phyloP scores from a whole-genome alignment of 2,797 vertebrate genomes.

The Argya squamiceps region DNA sequence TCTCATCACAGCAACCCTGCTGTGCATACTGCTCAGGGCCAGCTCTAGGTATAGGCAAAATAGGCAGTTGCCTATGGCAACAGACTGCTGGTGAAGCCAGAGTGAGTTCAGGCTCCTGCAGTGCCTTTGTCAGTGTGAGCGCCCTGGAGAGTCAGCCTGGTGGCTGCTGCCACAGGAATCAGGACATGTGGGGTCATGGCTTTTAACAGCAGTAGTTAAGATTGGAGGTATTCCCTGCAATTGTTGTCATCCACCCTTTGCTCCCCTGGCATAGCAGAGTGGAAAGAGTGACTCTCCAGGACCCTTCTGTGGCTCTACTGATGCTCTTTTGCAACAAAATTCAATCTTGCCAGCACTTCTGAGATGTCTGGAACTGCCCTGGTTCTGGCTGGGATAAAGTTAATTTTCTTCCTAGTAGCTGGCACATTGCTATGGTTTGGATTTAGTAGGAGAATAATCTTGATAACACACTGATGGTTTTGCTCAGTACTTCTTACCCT shows the following conservation, averaged over 20 bases:
- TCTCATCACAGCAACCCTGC: slow-evolving; percentile 48
- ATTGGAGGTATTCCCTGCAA: background rate
- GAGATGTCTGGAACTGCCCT: background rate
- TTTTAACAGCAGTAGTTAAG: background rate
- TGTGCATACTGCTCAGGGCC: background rate
- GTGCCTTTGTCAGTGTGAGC: background rate
- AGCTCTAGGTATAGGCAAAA: slow-evolving; percentile 64
- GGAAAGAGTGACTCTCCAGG: background rate
- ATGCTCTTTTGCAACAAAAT: background rate
- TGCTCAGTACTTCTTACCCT: background rate
- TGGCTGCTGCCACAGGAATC: background rate
- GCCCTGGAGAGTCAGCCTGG: background rate
- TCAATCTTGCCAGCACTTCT: background rate
- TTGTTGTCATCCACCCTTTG: background rate
- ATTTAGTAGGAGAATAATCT: background rate
- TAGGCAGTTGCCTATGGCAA: slow-evolving; percentile 62
- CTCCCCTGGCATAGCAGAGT: background rate
- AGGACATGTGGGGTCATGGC: background rate
- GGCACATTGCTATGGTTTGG: background rate
- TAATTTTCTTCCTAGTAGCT: background rate
- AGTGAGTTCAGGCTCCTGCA: slow-evolving; percentile 16
- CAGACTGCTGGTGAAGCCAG: slow-evolving; percentile 41
- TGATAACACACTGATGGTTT: background rate
- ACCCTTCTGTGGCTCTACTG: background rate
- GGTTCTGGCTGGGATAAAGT: background rate